Evolutionary conservation across 2,113 vertebrate genomes (phyloP).

Genomic region (Murina feae): DNA sequence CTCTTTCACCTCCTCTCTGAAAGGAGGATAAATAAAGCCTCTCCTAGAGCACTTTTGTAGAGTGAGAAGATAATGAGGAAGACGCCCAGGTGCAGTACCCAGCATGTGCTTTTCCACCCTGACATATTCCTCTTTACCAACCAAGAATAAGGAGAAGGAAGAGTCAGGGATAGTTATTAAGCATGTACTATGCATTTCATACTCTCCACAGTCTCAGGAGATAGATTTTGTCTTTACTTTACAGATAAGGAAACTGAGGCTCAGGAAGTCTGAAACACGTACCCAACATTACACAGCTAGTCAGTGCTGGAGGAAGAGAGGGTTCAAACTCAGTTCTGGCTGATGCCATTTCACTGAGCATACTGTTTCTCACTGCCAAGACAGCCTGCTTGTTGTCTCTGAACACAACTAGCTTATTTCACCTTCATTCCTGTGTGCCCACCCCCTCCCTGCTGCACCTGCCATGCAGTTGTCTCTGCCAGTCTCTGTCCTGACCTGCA

Average conservation of each 20-base stretch:
- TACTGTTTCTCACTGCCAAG: neutral
- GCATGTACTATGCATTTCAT: neutral
- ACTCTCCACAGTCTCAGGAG: neutral
- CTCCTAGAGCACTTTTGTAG: neutral
- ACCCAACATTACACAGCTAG: neutral
- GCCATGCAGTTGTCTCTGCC: constrained; percentile 60
- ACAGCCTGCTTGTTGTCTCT: neutral
- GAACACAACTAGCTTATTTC: neutral
- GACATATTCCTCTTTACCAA: neutral
- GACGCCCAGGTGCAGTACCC: no score
- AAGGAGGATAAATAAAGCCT: neutral
- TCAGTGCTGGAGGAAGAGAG: neutral
- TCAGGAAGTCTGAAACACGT: neutral
- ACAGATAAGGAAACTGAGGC: neutral
- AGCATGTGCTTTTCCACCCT: neutral
- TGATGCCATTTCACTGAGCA: no score
- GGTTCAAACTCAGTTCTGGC: neutral
- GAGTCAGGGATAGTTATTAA: neutral
- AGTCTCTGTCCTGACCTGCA: constrained; percentile 33
- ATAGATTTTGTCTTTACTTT: neutral
- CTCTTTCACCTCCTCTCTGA: neutral
- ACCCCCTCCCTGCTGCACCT: neutral
- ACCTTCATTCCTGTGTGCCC: neutral
- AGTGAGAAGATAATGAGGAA: neutral
- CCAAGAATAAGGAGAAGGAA: neutral